phyloP scores from a whole-genome alignment of 2,113 vertebrate genomes.

The Phalacrocorax carbo region DNA sequence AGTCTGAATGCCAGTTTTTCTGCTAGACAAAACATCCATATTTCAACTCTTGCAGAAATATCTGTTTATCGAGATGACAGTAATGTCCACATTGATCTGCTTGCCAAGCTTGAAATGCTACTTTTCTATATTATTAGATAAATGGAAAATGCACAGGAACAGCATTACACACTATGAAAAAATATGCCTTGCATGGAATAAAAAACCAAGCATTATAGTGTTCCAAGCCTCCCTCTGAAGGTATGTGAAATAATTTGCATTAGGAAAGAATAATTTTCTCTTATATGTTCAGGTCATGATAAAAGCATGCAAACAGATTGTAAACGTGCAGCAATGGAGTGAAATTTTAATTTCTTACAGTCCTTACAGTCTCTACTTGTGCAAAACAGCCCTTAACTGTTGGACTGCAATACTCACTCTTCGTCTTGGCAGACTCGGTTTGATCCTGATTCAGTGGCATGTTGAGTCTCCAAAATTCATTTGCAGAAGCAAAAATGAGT shows the following conservation, averaged over 20 bases:
- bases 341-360: neutral
- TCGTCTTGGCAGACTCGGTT: neutral
- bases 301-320: neutral
- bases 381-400: neutral
- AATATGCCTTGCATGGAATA: neutral
- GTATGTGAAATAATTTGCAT: neutral
- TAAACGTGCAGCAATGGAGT: neutral
- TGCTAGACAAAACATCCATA: neutral
- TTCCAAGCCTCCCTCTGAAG: neutral
- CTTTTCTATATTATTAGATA: neutral
- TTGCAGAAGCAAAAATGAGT: neutral
- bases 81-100: neutral
- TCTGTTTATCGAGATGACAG: neutral
- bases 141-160: neutral
- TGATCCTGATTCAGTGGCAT: fast-evolving
- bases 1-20: neutral
- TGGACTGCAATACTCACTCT: neutral
- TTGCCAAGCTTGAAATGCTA: neutral
- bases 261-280: neutral
- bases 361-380: neutral
- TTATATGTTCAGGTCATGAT: neutral
- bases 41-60: slow-evolving; percentile 22
- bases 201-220: neutral
- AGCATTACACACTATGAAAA: neutral
- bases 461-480: neutral